Evolutionary conservation across 35 echinoderm and acorn worm species (phyloP).

Genomic region (Lytechinus variegatus): DNA sequence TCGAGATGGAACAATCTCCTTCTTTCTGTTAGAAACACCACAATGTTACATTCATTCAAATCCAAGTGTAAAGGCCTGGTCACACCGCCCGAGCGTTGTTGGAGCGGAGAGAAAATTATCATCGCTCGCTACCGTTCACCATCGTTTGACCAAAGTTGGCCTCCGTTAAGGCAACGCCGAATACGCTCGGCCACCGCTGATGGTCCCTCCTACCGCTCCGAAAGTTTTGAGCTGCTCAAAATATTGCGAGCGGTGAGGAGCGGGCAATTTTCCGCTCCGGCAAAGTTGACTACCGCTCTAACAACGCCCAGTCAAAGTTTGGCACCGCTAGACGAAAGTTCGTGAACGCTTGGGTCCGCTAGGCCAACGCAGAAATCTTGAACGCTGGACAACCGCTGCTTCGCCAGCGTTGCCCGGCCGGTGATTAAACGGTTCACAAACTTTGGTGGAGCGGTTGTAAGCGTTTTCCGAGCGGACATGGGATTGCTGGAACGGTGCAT

Average conservation of each 20-base stretch:
- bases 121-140: slow-evolving; percentile 40
- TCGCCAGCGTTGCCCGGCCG: slow-evolving; percentile 33
- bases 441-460: slow-evolving; percentile 48
- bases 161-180: slow-evolving; percentile 38
- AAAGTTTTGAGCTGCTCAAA: slow-evolving; percentile 42
- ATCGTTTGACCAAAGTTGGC: slow-evolving; percentile 37
- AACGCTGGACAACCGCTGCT: slow-evolving; percentile 42
- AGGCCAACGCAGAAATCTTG: slow-evolving; percentile 46
- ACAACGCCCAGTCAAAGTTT: slow-evolving; percentile 44
- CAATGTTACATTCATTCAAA: too few species aligned
- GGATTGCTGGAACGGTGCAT: slow-evolving; percentile 43
- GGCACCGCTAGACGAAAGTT: slow-evolving; percentile 45
- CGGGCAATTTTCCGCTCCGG: slow-evolving; percentile 42
- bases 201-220: slow-evolving; percentile 45
- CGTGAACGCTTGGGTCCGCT: slow-evolving; percentile 39
- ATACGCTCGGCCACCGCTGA: slow-evolving; percentile 45
- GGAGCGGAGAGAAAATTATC: slow-evolving; percentile 21
- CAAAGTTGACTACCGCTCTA: slow-evolving; percentile 41
- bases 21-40: too few species aligned
- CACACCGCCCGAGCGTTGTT: too few species aligned
- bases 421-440: slow-evolving; percentile 39
- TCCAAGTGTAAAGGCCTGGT: too few species aligned
- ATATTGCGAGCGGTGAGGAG: slow-evolving; percentile 46
- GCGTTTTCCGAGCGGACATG: slow-evolving; percentile 40
- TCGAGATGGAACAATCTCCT: too few species aligned